Percentiles rank a stretch among this genome's conserved stretches.
These are phyloP conservation scores for Tetraneura akinire DNA, from an alignment of 1,140 invertebrate species.

Conservation along the genomic window DNA sequence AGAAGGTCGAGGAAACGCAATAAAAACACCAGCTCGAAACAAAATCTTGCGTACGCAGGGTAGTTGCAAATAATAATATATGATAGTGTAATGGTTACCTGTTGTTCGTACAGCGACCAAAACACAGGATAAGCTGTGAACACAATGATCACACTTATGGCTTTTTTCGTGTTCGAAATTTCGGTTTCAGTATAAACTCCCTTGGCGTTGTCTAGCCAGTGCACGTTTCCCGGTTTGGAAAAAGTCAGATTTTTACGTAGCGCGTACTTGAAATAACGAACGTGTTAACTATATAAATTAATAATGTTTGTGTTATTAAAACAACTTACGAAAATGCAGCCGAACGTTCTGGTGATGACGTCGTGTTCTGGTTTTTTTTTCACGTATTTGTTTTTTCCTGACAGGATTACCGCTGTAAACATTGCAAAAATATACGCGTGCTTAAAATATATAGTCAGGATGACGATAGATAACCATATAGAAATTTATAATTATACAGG, in stretches of 20 bases:
- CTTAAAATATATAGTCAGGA: too few relatives aligned
- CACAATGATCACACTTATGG: constrained; percentile 71
- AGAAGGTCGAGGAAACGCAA: too few relatives aligned
- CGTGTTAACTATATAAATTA: too few relatives aligned
- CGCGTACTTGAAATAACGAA: constrained; percentile 29
- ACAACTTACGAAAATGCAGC: constrained; percentile 76
- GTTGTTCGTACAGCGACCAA: constrained; percentile 84
- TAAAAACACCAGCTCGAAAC: too few relatives aligned
- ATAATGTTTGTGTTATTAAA: background rate
- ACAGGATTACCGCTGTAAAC: background rate
- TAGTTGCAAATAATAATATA: too few relatives aligned
- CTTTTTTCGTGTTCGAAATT: constrained; percentile 73
- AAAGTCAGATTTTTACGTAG: background rate
- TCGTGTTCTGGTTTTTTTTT: constrained; percentile 81
- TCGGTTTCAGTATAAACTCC: constrained; percentile 69
- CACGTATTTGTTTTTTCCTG: constrained; percentile 75
- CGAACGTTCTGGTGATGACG: constrained; percentile 74
- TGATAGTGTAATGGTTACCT: too few relatives aligned
- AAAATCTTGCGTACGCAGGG: too few relatives aligned
- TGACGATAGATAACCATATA: too few relatives aligned
- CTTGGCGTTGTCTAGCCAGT: constrained; percentile 79
- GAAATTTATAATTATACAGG: too few relatives aligned
- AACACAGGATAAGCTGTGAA: constrained; percentile 84
- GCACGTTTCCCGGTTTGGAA: constrained; percentile 59
- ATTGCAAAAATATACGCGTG: too few relatives aligned